Percentiles rank a stretch among this genome's conserved stretches.
Conservation (phyloP, 2,888 invertebrate genomes). For the Pseudeuparius sepicola region DNA sequence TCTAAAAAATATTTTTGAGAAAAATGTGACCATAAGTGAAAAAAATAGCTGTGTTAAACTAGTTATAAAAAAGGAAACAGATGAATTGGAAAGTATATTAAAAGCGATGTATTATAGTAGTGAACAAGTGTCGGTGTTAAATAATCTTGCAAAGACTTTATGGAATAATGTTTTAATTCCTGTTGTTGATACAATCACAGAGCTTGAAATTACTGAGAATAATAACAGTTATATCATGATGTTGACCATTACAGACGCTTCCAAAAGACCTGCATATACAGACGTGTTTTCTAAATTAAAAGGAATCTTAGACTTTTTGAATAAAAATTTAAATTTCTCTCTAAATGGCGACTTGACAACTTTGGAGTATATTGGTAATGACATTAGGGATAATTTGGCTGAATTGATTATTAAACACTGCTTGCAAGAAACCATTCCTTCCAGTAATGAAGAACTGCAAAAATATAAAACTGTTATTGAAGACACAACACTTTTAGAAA, state of each 20-base stretch:
- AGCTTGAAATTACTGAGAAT: conserved; percentile 11
- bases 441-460: conserved; percentile 59
- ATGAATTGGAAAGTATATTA: conserved; percentile 44
- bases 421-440: conserved; percentile 66
- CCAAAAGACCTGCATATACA: conserved; percentile 41
- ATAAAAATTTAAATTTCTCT: conserved; percentile 44
- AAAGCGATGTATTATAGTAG: conserved; percentile 30
- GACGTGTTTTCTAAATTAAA: conserved; percentile 49
- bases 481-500: conserved; percentile 57
- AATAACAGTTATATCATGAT: conserved; percentile 10
- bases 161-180: conserved; percentile 48
- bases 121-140: conserved; percentile 41
- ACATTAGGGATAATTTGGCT: conserved; percentile 50
- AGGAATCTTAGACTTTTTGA: conserved; percentile 48
- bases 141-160: conserved; percentile 48
- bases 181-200: conserved; percentile 40
- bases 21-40: too few species aligned
- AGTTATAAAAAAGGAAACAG: too few species aligned
- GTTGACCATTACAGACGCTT: conserved; percentile 36
- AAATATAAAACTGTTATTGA: conserved; percentile 52
- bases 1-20: neutral
- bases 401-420: conserved; percentile 62
- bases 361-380: conserved; percentile 46
- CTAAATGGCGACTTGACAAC: conserved; percentile 40
- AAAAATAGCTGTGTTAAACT: too few species aligned